Evolutionary conservation across 2,888 invertebrate genomes (phyloP), one percentile per base, ranked within the genome.

Genomic region (Lasiommata megera): DNA sequence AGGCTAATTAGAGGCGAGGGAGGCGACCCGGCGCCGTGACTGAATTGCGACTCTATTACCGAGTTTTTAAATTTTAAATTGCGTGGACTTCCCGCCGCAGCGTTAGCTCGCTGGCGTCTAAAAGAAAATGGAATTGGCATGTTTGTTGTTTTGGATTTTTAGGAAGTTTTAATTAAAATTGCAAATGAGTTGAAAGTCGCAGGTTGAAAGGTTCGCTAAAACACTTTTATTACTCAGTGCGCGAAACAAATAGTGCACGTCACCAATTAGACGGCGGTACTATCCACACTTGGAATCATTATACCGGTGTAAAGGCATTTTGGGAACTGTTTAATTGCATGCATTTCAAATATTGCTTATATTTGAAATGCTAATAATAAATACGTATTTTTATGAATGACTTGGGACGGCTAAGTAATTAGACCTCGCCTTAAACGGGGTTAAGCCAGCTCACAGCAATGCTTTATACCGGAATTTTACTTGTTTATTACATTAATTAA

Each of bases 1-100:
- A 86, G 80, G 88, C 88, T 89, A 88, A 88, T 88, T 87, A 88
- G 84, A 75, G 73, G 68, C 76, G 70, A 76, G 80, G 77, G 82
- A 76, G 74, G 69, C 66, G 66, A 67, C 63, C 58, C 57, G 54
- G 34, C 34, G 54, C 31, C 52, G 60, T 69, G 70, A 70, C 68
- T 70, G 64, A 84, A 72, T 77, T 73, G 76, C 65, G 70, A 70
- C 80, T 69, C 66, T 82, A 77, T 62, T 48, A 38, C 61, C 58
- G 59, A 38, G 44, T 11, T 3, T 18, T 54, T 69, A 75, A 66
- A 69, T 62, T 57, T 53, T 23, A 41, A 60, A 60, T 64, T 51
- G 53, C 34, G 36, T 36, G 56, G 52, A 50, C 38, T 46, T 29
- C 40, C 38, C 34, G 59, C 50, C 37, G 48, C 61, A 64, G 62